Evolutionary conservation across 2,797 vertebrate genomes (phyloP), one percentile per base, ranked within the genome.

Genomic region (Platalea minor): DNA sequence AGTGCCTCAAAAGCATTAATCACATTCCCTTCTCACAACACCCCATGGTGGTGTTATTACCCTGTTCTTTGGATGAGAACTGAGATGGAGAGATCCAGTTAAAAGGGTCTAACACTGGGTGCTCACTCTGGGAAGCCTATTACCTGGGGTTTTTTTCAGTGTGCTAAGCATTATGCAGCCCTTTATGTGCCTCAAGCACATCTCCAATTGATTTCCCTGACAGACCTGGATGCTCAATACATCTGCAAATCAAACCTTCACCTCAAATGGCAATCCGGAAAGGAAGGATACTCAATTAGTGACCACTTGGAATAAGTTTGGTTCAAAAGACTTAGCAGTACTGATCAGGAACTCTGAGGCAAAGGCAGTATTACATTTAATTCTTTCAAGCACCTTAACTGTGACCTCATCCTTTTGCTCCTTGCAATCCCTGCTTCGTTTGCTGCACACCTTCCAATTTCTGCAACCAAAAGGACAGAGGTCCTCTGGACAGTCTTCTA

Each of bases 401-500:
- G 3, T 26, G 64, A 88, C 64, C 61, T 63, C 84, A 65, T 78
- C 78, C 43, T 85, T 78, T 61, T 9, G 21, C 60, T 85, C 64
- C 60, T 68, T 2, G 2, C 80, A 72, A 54, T 51, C 60, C 29
- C 68, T 39, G 68, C 48, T 79, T 74, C 0, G 0, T 63, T 74
- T 69, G 41, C 50, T 0, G 0, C 2, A 35, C 80, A 68, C 33
- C 50, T 94, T 88, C 70, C 83, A 67, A 29, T 37, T 86, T n/a
- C 85, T 88, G 69, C 74, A 75, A 29, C 50, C 54, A 29, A 46
- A 88, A 89, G 79, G 76, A 64, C 9, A 7, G 80, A 91, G 64
- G 46, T 94, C 72, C 88, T 59, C 88, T 76, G 95, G 95, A 95
- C 41, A 83, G 68, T 45, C 75, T 95, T 91, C 88, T 31, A 31